Percentiles rank a stretch among this genome's conserved stretches.
phyloP scores from a whole-genome alignment of 2,113 vertebrate species.

The Lates calcarifer region DNA sequence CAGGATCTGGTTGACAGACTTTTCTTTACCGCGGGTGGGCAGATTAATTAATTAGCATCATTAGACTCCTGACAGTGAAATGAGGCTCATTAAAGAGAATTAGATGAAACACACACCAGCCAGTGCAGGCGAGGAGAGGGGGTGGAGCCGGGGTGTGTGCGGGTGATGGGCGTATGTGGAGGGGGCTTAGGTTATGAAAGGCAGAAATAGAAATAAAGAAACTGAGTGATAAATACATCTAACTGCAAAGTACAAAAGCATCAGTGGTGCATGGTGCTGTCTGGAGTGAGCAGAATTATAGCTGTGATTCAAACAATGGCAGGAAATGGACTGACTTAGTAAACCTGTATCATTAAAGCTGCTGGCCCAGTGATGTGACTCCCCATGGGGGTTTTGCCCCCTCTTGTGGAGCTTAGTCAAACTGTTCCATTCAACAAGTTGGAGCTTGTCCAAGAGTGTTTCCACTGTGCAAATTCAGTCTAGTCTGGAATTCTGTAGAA shows the following conservation, averaged over 20 bases:
- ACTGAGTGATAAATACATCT: conserved; percentile 19
- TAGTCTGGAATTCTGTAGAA: not conserved
- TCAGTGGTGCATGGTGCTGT: not conserved
- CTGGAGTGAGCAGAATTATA: not conserved
- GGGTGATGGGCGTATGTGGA: not conserved
- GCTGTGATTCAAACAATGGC: conserved; percentile 16
- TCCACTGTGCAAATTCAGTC: conserved; percentile 5
- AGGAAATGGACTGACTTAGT: conserved; percentile 26
- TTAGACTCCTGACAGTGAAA: conserved; percentile 84
- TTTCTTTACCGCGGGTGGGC: conserved; percentile 73
- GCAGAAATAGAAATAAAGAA: not conserved
- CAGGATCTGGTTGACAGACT: conserved; percentile 58
- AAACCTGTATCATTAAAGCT: not conserved
- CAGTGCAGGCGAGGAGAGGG: conserved; percentile 6
- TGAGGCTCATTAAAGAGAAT: conserved; percentile 81
- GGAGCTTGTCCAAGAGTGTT: conserved; percentile 34
- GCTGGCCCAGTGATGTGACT: conserved; percentile 27
- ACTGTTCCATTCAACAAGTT: conserved; percentile 45
- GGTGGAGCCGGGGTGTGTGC: not conserved
- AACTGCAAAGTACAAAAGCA: conserved; percentile 12
- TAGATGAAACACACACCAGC: conserved; percentile 76
- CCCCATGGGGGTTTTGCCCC: conserved; percentile 74
- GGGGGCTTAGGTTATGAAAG: not conserved
- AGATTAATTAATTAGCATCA: conserved; percentile 83
- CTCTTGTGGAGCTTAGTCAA: conserved; percentile 77